A percentile compares a stretch with the other conserved stretches of the same genome.
These are phyloP conservation scores for Ips typographus DNA, from an alignment of 1,140 invertebrate genomes.

Conservation along the genomic window DNA sequence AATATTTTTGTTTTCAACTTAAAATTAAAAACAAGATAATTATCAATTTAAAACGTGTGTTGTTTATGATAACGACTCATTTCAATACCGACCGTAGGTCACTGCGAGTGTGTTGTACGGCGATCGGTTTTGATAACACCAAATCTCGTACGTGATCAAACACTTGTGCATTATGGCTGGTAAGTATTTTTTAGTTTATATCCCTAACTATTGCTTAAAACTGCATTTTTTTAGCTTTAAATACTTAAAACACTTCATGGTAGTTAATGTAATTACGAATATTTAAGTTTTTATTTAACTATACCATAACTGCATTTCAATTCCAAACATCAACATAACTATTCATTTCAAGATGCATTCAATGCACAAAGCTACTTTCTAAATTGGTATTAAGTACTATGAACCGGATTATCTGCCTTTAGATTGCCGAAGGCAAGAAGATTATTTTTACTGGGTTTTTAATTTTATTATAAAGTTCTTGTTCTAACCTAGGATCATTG, in stretches of 20 bases:
- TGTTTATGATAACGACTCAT: too few relatives aligned
- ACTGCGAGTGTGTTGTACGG: constrained; percentile 22
- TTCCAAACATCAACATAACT: neutral
- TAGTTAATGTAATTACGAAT: neutral
- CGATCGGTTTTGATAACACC: constrained; percentile 5
- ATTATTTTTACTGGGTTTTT: too few relatives aligned
- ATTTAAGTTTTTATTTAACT: neutral
- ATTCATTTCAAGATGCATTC: neutral
- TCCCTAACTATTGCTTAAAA: neutral
- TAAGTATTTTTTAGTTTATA: constrained; percentile 45
- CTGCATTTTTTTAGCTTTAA: constrained; percentile 22
- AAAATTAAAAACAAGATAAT: too few relatives aligned
- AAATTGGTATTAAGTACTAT: too few relatives aligned
- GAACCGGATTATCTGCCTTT: too few relatives aligned
- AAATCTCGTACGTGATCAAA: constrained; percentile 48
- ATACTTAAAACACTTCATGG: constrained; percentile 11
- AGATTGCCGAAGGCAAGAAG: too few relatives aligned
- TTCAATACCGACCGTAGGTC: constrained; percentile 10
- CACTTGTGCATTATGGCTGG: constrained; percentile 48
- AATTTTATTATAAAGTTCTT: too few relatives aligned
- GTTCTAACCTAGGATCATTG: too few relatives aligned
- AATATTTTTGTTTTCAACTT: too few relatives aligned
- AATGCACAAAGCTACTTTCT: neutral
- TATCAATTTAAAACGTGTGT: too few relatives aligned
- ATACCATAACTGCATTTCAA: neutral